phyloP scores from a whole-genome alignment of 2,113 vertebrate species.

The Platichthys flesus region DNA sequence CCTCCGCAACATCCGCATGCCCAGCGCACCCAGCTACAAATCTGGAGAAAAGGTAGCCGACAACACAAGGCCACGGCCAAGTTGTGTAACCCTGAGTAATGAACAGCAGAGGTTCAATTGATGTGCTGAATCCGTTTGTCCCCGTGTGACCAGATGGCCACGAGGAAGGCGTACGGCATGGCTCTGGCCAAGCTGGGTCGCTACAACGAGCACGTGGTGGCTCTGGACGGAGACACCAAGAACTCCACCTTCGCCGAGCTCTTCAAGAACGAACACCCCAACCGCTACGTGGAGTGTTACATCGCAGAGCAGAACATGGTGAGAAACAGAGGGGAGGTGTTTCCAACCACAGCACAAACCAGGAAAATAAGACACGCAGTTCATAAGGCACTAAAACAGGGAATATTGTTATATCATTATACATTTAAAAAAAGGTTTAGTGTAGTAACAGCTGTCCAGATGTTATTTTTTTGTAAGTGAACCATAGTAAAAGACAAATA shows the following conservation, averaged over 20 bases:
- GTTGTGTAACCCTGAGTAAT: not conserved
- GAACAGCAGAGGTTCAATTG: not conserved
- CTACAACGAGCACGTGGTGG: constrained; percentile 88
- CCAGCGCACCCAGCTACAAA: constrained; percentile 91
- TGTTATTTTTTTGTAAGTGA: not conserved
- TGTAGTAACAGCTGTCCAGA: not conserved
- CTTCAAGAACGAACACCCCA: constrained; percentile 94
- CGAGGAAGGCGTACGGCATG: constrained; percentile 91
- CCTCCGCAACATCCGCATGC: constrained; percentile 91
- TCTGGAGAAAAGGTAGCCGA: constrained; percentile 90
- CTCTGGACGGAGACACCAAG: constrained; percentile 94
- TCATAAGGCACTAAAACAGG: not conserved
- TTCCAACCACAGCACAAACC: not conserved
- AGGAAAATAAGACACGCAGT: not conserved
- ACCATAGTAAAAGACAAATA: not conserved
- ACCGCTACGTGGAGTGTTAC: constrained; percentile 93
- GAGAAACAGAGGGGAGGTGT: constrained; percentile 8
- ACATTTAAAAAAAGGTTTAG: not conserved
- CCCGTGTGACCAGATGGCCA: constrained; percentile 85
- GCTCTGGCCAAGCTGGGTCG: constrained; percentile 93
- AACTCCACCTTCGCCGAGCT: constrained; percentile 94
- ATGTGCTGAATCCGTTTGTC: not conserved
- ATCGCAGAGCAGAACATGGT: constrained; percentile 98
- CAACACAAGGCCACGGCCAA: not conserved
- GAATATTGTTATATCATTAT: not conserved